These are phyloP conservation scores for Mystacornis crossleyi DNA, from an alignment of 2,113 vertebrate genomes.

Conservation along the genomic window DNA sequence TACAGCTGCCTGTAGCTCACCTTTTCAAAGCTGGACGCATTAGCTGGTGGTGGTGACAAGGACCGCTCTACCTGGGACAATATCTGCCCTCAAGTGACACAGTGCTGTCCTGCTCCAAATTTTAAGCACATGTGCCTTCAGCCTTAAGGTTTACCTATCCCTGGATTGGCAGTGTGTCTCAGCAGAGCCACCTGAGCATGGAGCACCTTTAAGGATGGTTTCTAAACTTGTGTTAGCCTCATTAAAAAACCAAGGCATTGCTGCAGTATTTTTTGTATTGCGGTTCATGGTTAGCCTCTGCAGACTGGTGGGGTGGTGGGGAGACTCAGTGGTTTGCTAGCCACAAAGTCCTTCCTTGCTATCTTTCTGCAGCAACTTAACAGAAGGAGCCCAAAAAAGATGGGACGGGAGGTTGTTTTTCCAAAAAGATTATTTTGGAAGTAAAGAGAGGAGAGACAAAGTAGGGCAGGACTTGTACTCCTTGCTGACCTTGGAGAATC, in stretches of 20 bases:
- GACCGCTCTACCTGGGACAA: background rate
- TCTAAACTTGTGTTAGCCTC: background rate
- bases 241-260: background rate
- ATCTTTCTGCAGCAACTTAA: background rate
- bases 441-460: background rate
- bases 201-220: background rate
- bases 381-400: background rate
- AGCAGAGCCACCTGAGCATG: background rate
- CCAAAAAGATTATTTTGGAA: background rate
- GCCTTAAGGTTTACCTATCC: background rate
- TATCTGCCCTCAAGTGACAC: background rate
- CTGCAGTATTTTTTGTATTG: background rate
- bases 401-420: background rate
- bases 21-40: background rate
- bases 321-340: fast-evolving
- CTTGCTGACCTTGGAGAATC: background rate
- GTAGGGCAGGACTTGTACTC: background rate
- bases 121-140: background rate
- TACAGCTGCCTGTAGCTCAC: background rate
- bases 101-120: background rate
- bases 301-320: background rate
- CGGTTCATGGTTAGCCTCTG: background rate
- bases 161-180: fast-evolving
- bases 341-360: background rate
- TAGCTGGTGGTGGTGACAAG: background rate